Percentiles rank a stretch among this genome's conserved stretches.
Conservation (phyloP, 2,113 vertebrate species). For the Plotosus lineatus region DNA sequence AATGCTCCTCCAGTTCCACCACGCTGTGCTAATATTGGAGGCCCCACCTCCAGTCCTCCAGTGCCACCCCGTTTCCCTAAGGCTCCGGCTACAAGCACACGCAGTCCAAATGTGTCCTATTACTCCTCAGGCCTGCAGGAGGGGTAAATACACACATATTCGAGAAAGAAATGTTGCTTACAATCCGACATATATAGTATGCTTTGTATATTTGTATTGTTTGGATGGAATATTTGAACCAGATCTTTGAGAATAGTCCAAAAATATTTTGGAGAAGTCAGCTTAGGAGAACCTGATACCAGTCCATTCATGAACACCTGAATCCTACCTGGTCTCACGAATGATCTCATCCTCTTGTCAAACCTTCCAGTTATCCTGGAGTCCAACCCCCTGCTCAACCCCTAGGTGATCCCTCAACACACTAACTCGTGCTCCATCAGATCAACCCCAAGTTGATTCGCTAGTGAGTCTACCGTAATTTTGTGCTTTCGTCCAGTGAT, state of each 20-base stretch:
- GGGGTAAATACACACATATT: slow-evolving; percentile 70
- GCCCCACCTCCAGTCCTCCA: slow-evolving; percentile 78
- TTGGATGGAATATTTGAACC: too few species aligned
- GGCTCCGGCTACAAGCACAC: slow-evolving; percentile 69
- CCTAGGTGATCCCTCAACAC: neutral
- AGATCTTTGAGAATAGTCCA: neutral
- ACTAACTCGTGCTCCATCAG: too few species aligned
- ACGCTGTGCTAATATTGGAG: slow-evolving; percentile 77
- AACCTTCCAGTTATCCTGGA: neutral
- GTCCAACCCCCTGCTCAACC: neutral
- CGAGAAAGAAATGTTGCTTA: neutral
- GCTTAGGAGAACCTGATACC: neutral
- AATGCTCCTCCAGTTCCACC: slow-evolving; percentile 92
- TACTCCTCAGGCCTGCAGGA: slow-evolving; percentile 93
- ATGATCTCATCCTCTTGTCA: neutral
- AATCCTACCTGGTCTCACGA: neutral
- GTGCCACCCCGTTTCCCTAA: slow-evolving; percentile 82
- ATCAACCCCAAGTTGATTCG: too few species aligned
- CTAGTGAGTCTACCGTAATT: too few species aligned
- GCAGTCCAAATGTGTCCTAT: slow-evolving; percentile 87
- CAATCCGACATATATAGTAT: neutral
- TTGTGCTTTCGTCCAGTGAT: too few species aligned
- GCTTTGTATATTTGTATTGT: too few species aligned
- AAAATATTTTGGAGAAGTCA: neutral
- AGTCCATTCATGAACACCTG: neutral